phyloP scores from a whole-genome alignment of 2,113 vertebrate genomes.

The Micronycteris hirsuta region DNA sequence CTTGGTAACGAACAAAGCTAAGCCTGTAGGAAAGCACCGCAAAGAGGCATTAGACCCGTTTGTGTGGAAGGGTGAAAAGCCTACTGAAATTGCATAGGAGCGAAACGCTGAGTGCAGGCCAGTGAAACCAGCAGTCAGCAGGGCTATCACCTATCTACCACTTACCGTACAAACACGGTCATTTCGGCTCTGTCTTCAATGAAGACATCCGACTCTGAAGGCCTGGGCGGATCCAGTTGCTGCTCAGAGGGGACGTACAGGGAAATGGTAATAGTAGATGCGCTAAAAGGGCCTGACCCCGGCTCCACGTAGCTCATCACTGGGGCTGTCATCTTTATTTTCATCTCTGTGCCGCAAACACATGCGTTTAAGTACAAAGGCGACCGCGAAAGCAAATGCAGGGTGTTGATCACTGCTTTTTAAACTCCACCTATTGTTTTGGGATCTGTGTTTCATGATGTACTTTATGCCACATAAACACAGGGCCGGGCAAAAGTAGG shows the following conservation, averaged over 20 bases:
- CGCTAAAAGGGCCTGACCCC: conserved; percentile 78
- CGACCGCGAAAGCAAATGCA: neutral
- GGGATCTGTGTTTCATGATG: neutral
- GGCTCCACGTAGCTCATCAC: conserved; percentile 82
- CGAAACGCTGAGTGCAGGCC: neutral
- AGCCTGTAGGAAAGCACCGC: neutral
- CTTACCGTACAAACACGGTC: conserved; percentile 84
- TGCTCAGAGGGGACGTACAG: conserved; percentile 80
- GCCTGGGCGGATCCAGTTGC: conserved; percentile 80
- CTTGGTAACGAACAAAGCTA: neutral
- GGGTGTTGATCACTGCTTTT: neutral
- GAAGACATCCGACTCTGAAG: conserved; percentile 79
- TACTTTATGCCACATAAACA: neutral
- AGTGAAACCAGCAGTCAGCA: neutral
- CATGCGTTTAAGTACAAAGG: neutral
- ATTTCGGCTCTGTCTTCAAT: conserved; percentile 83
- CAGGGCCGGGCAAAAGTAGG: neutral
- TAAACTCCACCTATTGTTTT: neutral
- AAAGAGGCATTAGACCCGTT: neutral
- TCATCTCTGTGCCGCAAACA: conserved; percentile 75
- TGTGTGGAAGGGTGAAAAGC: neutral
- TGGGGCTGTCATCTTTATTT: conserved; percentile 83
- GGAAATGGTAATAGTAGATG: conserved; percentile 80
- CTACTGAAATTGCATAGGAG: neutral
- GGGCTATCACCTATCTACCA: neutral